phyloP scores from a whole-genome alignment of 2,888 invertebrate species.

The Phyllotreta cruciferae region DNA sequence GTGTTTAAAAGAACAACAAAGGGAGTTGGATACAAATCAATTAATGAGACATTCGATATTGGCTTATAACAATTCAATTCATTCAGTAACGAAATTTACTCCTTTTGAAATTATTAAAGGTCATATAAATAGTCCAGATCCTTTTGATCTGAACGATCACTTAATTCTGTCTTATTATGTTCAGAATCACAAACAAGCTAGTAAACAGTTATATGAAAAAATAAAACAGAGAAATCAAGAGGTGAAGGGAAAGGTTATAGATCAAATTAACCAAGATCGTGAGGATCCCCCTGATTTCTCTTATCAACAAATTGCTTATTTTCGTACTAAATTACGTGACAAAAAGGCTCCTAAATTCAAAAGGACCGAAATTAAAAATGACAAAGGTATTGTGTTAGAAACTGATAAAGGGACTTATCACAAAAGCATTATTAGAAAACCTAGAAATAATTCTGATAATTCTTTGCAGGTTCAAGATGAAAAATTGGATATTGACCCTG shows the following conservation, averaged over 20 bases:
- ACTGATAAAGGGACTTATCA: too few species aligned
- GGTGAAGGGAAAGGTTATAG: neutral
- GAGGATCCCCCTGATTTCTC: conserved; percentile 6
- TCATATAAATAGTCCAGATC: conserved; percentile 7
- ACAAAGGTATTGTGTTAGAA: neutral
- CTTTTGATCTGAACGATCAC: conserved; percentile 13
- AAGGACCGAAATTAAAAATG: neutral
- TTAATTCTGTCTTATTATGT: conserved; percentile 14
- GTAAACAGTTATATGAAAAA: conserved; percentile 6
- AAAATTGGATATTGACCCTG: too few species aligned
- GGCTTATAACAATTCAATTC: neutral
- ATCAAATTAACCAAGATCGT: neutral
- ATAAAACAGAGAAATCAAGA: conserved; percentile 12
- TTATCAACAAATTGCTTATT: conserved; percentile 2
- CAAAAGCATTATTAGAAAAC: too few species aligned
- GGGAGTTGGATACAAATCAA: neutral
- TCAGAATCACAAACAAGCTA: conserved; percentile 9
- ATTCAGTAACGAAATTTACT: too few species aligned
- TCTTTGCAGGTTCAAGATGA: too few species aligned
- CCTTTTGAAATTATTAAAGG: too few species aligned
- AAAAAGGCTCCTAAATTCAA: neutral
- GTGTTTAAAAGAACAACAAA: conserved; percentile 7
- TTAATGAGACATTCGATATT: conserved; percentile 6
- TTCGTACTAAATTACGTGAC: neutral
- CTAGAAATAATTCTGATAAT: too few species aligned